Evolutionary conservation across 2,797 vertebrate species (phyloP).

Genomic region (Nothura maculosa): DNA sequence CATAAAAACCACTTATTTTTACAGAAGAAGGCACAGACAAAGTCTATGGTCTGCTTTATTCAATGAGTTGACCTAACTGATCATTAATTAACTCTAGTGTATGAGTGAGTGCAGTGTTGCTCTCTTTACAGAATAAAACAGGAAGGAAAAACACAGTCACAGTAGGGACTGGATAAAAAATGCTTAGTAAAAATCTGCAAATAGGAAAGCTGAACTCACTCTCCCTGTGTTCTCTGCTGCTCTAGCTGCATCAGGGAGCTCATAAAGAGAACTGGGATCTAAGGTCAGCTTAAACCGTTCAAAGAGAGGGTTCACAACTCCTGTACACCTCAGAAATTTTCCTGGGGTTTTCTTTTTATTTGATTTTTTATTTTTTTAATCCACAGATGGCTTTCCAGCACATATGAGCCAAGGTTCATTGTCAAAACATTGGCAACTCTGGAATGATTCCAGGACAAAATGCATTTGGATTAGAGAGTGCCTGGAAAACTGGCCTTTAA

Average conservation of each 20-base stretch:
- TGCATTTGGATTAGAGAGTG: neutral
- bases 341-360: neutral
- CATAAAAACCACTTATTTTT: neutral
- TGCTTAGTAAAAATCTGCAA: neutral
- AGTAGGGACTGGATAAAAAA: neutral
- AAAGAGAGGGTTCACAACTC: neutral
- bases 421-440: neutral
- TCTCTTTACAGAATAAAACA: neutral
- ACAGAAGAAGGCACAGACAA: neutral
- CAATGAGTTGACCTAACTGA: neutral
- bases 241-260: neutral
- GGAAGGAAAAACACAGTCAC: neutral
- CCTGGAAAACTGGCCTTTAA: neutral
- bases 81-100: neutral
- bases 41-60: neutral
- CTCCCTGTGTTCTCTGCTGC: neutral
- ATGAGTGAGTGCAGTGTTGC: neutral
- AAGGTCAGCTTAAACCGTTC: neutral
- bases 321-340: rapidly evolving
- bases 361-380: neutral
- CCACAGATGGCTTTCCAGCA: neutral
- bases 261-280: neutral
- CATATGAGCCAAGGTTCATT: neutral
- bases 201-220: neutral
- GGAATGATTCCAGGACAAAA: neutral